Evolutionary conservation across 2,113 vertebrate genomes (phyloP), one percentile per base, ranked within the genome.

Genomic region (Narcine bancroftii): DNA sequence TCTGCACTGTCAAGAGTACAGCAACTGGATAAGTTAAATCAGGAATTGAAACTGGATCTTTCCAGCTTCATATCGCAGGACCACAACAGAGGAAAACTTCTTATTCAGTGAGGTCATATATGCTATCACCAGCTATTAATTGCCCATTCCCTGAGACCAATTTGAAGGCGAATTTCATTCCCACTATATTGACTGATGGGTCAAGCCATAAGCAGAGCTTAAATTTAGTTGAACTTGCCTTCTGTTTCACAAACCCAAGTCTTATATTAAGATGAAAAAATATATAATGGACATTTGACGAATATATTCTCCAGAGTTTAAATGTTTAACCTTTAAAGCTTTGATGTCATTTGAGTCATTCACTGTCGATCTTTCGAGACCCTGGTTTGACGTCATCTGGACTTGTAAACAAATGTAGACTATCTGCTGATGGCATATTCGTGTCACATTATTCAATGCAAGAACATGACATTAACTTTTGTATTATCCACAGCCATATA

Each of bases 381-480:
- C 42, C 50, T n/a, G 81, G 26, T 85, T 60, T 56, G 81, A 85
- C 29, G 53, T 60, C 81, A 85, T 85, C 15, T 85, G 81, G 53
- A n/a, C 56, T 85, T 85, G 11, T 56, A 85, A 85, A 85, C 47
- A 85, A 36, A n/a, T 33, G 45, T 24, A 85, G 53, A 50, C 19
- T 50, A 29, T 24, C 45, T 17, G 33, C 72, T 75, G 72, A 83
- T 83, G 47, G 7, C 26, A 7, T 85, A n/a, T 85, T 53, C 81
- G 19, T 56, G 53, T 50, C 15, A 3, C 10, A n/a, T 19, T n/a
- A 85, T 85, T 85, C 56, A 56, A 60, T 60, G n/a, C 33, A 60
- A 56, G 81, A 47, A 36, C 47, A 56, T 26, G 53, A 87, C 50
- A 56, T 56, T n/a, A 56, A 5, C 19, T 85, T 85, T 60, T 85